Evolutionary conservation across 1,140 invertebrate species (phyloP), one percentile per base, ranked within the genome.

Genomic region (Drosophila nebulosa): DNA sequence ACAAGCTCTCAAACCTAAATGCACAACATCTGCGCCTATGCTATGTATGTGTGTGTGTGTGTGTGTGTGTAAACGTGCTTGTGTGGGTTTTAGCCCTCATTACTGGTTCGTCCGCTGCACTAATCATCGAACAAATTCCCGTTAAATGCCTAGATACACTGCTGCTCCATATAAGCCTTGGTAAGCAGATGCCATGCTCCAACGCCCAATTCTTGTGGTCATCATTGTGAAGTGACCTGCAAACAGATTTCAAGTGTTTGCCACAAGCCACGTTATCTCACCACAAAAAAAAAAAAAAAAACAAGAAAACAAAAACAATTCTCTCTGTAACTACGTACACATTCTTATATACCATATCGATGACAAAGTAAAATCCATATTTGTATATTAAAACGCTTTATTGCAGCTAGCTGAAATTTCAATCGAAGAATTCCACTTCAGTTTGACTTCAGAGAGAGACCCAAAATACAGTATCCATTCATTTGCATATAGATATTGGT

Each of bases 81-180:
- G 30, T 30, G 26, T n/a, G 24, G 10, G 14, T 18, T 18, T 10
- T 32, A 53, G 52, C n/a, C 26, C 24, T 53, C 52, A 30, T 53
- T 53, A 53, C 22, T 26, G n/a, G n/a, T 14, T 55, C 69, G 16
- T 67, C 51, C 21, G 18, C 10, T 46, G 39, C 78, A 68, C 81
- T 85, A 86, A 85, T 86, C 83, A 76, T 50, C 36, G 78, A 64
- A 56, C 69, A 78, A 85, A 85, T 88, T 69, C 83, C 74, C 67
- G 74, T 78, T 81, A 88, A 86, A 81, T 81, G 66, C 78, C 64
- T 63, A 64, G 65, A 64, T 64, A 10, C 27, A 68, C 63, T 63
- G 42, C 50, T n/a, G n/a, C n/a, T n/a, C 4, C 64, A 66, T 66
- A 70, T 78, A 74, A 71, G 70, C 78, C 64, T 22, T 51, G 26